Percentiles rank a stretch among this genome's conserved stretches.
Evolutionary conservation across 2,113 vertebrate species (phyloP).

Genomic region (Galemys pyrenaicus): DNA sequence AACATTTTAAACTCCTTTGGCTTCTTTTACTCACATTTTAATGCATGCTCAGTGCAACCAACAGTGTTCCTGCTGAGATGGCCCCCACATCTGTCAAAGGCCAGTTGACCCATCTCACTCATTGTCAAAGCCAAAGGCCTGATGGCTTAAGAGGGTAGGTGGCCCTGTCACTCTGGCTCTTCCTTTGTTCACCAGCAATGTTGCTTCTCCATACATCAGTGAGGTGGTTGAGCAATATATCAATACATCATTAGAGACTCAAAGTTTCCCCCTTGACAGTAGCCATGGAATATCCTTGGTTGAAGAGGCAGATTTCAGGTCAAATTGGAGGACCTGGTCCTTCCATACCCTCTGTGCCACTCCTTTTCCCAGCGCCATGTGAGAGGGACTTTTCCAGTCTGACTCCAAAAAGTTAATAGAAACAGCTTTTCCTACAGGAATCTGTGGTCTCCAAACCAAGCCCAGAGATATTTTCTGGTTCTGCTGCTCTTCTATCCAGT

Average conservation of each 20-base stretch:
- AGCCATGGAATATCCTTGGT: not conserved
- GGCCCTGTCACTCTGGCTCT: not conserved
- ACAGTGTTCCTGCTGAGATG: not conserved
- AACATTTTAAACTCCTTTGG: not conserved
- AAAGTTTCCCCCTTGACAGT: not conserved
- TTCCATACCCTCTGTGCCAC: not conserved
- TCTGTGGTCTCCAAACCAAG: not conserved
- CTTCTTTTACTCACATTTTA: not conserved
- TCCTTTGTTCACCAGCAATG: not conserved
- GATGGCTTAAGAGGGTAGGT: not conserved
- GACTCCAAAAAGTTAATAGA: not conserved
- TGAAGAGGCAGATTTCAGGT: not conserved
- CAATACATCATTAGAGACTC: not conserved
- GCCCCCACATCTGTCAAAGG: too few relatives aligned
- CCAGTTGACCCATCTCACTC: not conserved
- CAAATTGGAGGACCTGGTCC: not conserved
- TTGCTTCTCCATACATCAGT: not conserved
- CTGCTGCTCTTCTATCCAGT: not conserved
- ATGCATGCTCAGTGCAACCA: not conserved
- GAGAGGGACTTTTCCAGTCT: not conserved
- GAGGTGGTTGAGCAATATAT: not conserved
- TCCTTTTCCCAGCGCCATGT: not conserved
- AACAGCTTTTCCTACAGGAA: not conserved
- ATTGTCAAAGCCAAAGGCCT: not conserved
- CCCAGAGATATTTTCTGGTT: not conserved